Percentiles rank a stretch among this genome's conserved stretches.
phyloP scores from a whole-genome alignment of 23 tunicate genomes.

The Aplidium turbinatum region DNA sequence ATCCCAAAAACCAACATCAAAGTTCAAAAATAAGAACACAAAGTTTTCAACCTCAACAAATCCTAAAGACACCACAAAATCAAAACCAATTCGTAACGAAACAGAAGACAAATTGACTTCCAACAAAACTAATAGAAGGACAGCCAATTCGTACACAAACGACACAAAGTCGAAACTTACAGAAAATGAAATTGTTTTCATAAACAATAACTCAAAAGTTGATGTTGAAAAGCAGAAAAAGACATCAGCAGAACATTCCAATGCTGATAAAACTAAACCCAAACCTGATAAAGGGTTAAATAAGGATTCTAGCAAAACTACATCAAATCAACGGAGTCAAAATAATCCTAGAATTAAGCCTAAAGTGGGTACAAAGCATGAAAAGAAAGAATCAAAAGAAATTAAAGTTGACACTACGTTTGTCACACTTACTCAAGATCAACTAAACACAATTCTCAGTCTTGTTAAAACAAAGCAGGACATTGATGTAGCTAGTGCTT shows the following conservation, averaged over 20 bases:
- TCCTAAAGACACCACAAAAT: slow-evolving; percentile 10
- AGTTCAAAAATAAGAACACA: background rate
- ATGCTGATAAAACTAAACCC: background rate
- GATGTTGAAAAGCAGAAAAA: slow-evolving; percentile 5
- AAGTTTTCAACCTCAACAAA: too few relatives aligned
- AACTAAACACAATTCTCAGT: slow-evolving; percentile 69
- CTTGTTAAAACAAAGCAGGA: slow-evolving; percentile 83
- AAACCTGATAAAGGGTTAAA: background rate
- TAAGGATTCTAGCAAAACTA: background rate
- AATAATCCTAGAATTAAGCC: background rate
- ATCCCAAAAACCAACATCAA: background rate
- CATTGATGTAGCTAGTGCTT: slow-evolving; percentile 54
- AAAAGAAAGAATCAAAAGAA: slow-evolving; percentile 22
- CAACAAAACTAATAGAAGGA: background rate
- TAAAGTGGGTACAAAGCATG: background rate
- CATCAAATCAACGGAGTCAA: background rate
- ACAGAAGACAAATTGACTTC: background rate
- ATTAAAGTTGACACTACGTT: slow-evolving; percentile 56
- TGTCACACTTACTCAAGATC: slow-evolving; percentile 90
- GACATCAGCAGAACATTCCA: background rate
- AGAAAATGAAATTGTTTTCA: slow-evolving; percentile 15
- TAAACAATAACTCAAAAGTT: slow-evolving; percentile 19
- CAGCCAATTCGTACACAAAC: background rate
- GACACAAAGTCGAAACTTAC: background rate
- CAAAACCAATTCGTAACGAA: slow-evolving; percentile 5